Base-by-base conservation (phyloP, 2,888 invertebrate genomes). In the Rhogogaster chlorosoma region DNA sequence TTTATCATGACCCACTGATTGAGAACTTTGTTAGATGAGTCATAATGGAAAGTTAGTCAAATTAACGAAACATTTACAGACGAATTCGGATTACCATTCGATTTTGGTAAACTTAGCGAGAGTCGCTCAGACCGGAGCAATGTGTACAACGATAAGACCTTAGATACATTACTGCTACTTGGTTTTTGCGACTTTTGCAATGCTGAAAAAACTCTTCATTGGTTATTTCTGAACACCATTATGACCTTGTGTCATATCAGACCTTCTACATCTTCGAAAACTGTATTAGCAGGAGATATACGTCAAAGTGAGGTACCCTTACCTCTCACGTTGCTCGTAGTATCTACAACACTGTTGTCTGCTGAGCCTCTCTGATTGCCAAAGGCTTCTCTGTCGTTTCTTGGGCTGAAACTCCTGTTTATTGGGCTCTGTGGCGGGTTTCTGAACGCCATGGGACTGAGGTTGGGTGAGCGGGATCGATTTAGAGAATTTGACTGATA, bases 241-340 rank as follows among this genome's bases (percentile, higher is more conserved):
- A 61, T n/a, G 26, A 26, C 7, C 9, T 61, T 26, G 10, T 61
- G 26, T 22, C 61, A 61, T 26, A 61, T 9, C 49, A 36, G 29
- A 29, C 12, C 9, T 26, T 4, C 12, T 12, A 61, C 26, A 61
- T 61, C 26, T 0, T 12, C 1, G 12, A 61, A 1, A 26, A 26
- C 61, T 26, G 61, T 10, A 61, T 61, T 26, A 61, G 26, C 12
- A 61, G 12, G 26, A 61, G 22, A 61, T 12, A 26, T 12, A 10
- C 26, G 5, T 61, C 10, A 42, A 22, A 26, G 42, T 42, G 4
- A 12, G 42, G 9, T 42, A 42, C 26, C 36, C 29, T 71, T 82
- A 91, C 91, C 91, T 88, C 91, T 89, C 7, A 93, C 93, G 67
- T 93, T 93, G 71, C 93, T 93, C 85, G 91, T 93, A 0, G 93